A percentile compares a stretch with the other conserved stretches of the same genome.
Evolutionary conservation across 1,140 invertebrate species (phyloP).

Genomic region (Rhyzopertha dominica): DNA sequence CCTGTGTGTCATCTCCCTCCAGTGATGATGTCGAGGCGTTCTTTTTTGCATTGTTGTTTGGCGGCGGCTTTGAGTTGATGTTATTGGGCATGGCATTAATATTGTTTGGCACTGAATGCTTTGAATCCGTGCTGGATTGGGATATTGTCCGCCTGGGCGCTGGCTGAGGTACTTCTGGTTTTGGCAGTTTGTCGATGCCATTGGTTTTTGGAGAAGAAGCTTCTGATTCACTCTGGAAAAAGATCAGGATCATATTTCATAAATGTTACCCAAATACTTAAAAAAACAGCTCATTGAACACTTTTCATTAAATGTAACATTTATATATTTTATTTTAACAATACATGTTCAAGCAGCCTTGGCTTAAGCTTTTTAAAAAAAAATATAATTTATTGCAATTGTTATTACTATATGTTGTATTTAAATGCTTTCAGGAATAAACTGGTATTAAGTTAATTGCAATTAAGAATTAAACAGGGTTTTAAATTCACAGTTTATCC

Average conservation of each 20-base stretch:
- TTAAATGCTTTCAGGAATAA: too few relatives aligned
- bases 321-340: too few relatives aligned
- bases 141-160: constrained; percentile 37
- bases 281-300: too few relatives aligned
- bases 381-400: too few relatives aligned
- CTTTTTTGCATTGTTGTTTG: constrained; percentile 35
- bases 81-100: constrained; percentile 8
- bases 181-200: constrained; percentile 23
- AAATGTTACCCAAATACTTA: neutral
- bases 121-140: too few relatives aligned
- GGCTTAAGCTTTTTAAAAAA: too few relatives aligned
- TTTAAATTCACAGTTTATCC: too few relatives aligned
- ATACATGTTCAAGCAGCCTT: too few relatives aligned
- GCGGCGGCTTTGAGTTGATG: constrained; percentile 22
- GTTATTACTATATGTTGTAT: too few relatives aligned
- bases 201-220: constrained; percentile 35
- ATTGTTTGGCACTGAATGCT: constrained; percentile 26
- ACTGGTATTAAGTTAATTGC: too few relatives aligned
- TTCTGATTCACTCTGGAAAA: constrained; percentile 12
- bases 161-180: constrained; percentile 39
- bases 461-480: too few relatives aligned
- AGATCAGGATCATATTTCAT: neutral
- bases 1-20: constrained; percentile 44
- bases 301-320: too few relatives aligned
- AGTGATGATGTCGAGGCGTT: constrained; percentile 36